A percentile compares a stretch with the other conserved stretches of the same genome.
phyloP scores from a whole-genome alignment of 2,797 vertebrate genomes.

The Neoniphon sammara region DNA sequence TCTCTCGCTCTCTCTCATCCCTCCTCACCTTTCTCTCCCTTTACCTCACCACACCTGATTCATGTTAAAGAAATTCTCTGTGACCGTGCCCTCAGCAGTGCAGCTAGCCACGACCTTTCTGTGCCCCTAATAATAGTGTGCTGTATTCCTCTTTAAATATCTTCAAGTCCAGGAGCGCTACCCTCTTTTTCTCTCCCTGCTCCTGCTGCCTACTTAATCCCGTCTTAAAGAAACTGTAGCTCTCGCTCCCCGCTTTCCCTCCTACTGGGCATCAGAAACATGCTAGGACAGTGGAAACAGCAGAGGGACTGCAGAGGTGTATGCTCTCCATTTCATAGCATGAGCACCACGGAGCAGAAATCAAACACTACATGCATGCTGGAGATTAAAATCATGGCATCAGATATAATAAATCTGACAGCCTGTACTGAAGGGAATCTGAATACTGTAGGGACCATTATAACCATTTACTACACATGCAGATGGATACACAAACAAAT shows the following conservation, averaged over 20 bases:
- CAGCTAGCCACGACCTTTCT: conserved; percentile 61
- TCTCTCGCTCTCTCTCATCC: conserved; percentile 3
- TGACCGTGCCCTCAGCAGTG: conserved; percentile 35
- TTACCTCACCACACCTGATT: conserved; percentile 55
- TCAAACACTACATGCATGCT: conserved; percentile 56
- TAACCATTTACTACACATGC: conserved; percentile 42
- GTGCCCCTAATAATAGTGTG: conserved; percentile 28
- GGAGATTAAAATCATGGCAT: conserved; percentile 51
- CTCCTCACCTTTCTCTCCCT: conserved; percentile 48
- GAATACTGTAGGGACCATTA: conserved; percentile 43
- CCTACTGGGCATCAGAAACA: conserved; percentile 45
- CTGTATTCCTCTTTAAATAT: conserved; percentile 53
- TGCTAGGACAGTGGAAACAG: conserved; percentile 48
- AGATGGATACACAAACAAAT: conserved; percentile 44
- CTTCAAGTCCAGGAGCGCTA: conserved; percentile 21
- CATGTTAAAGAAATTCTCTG: conserved; percentile 41
- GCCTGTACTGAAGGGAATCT: conserved; percentile 38
- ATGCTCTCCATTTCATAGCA: conserved; percentile 55
- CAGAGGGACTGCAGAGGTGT: conserved; percentile 39
- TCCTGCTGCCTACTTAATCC: conserved; percentile 54
- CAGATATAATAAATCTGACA: conserved; percentile 53
- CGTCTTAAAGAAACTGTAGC: conserved; percentile 35
- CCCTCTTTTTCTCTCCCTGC: conserved; percentile 7
- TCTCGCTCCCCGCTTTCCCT: conserved; percentile 1
- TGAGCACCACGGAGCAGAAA: conserved; percentile 60